Base-by-base conservation (phyloP, 2,888 invertebrate species). In the Campoplex nolae region DNA sequence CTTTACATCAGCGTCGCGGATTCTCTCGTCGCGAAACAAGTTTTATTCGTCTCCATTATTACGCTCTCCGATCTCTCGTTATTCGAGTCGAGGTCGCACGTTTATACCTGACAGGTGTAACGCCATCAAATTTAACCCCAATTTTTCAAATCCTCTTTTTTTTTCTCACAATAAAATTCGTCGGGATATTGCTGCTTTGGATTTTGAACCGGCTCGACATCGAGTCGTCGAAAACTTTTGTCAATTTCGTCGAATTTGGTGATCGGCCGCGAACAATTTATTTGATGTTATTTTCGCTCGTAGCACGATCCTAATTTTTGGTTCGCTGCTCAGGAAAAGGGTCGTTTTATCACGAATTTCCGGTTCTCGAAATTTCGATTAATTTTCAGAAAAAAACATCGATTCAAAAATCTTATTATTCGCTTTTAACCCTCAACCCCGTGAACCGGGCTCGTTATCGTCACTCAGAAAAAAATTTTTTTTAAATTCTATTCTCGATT, bases 21-120 rank as follows among this genome's bases (percentile, higher is more conserved):
- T 58, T 58, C 16, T 58, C 16, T 62, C 58, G 58, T 75, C 76
- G 76, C n/a, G 13, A 83, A 86, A 86, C 85, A 79, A 83, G 85
- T 86, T 86, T 83, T 77, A 23, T 38, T 71, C 70, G 38, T 42
- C 28, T 67, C 77, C 65, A 67, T 73, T 42, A 77, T 82, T 79
- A 78, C 54, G 56, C 54, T 70, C 76, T 35, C 74, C 82, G 79
- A 68, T 65, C 78, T 38, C 38, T 38, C 79, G 83, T 79, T 83
- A 83, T 83, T 82, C 74, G 77, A 78, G 32, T 42, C 82, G 85
- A 85, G 85, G 85, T 78, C 85, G 68, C 28, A 65, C n/a, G 35
- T n/a, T n/a, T 76, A 58, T 62, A 16, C 77, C 28, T 23, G 67
- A 85, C 85, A 85, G 85, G 82, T 82, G 77, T 78, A 28, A 58